Base-by-base conservation (phyloP, 2,797 vertebrate species). In the Mus minutoides region DNA sequence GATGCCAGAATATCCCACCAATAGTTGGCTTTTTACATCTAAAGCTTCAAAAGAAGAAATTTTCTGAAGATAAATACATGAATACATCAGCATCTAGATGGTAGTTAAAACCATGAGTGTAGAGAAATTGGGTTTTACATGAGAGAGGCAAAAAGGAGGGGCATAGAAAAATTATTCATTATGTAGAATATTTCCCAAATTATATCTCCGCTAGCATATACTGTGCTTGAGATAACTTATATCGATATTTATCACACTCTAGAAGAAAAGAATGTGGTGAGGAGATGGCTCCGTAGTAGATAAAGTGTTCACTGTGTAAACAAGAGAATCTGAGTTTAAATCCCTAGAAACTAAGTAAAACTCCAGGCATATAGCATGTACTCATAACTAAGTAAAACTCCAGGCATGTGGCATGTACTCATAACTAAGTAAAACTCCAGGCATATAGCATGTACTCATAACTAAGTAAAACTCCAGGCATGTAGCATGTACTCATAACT, bases 151-250 rank as follows among this genome's bases (percentile, higher is more conserved):
- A 24, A 49, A 64, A n/a, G 19, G 11, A 85, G 43, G 17, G 9
- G 16, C 5, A 64, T 49, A 12, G 58, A 84, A 84, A 29, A 14
- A 67, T 78, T 95, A 75, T 91, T 29, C 83, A 46, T 76, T 69
- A 43, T 69, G 29, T 88, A 78, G 11, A 88, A 83, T 14, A 2
- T 37, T 75, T 69, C 62, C 91, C 40, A 1, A 21, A 49, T 95
- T 95, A 91, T 8, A 60, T 85, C 31, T 78, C 19, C 96, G 31
- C 19, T 79, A 8, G 16, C 84, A 73, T 54, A 17, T 92, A 52
- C 64, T 92, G 64, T 75, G 83, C 85, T 96, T 82, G 78, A 82
- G 49, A 40, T 82, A 69, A 88, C 84, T 92, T 91, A 75, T 77
- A 54, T 80, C 58, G 60, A 75, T 43, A 91, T 46, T n/a, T 43